Conservation (phyloP, 2,113 vertebrate genomes). For the Oxygymnocypris stewartii region DNA sequence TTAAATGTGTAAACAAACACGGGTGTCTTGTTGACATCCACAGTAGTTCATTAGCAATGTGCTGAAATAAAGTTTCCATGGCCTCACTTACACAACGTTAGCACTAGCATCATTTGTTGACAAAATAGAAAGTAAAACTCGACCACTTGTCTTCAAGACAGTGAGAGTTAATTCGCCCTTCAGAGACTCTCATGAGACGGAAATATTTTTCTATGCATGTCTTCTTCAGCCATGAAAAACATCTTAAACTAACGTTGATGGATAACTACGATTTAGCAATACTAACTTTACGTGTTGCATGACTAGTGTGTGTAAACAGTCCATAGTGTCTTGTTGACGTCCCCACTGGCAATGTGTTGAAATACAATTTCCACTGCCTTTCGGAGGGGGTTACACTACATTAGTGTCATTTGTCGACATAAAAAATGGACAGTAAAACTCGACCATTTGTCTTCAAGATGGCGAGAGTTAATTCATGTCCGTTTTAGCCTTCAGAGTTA, state of each 20-base stretch:
- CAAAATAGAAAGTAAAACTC: not conserved
- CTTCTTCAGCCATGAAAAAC: conserved; percentile 39
- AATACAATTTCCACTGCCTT: not conserved
- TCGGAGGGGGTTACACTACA: not conserved
- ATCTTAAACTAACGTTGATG: conserved; percentile 45
- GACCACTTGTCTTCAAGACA: not conserved
- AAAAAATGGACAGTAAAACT: not conserved
- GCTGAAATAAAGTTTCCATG: not conserved
- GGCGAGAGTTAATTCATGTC: conserved; percentile 11
- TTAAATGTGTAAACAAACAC: not conserved
- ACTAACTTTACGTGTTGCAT: conserved; percentile 63
- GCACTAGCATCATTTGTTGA: not conserved
- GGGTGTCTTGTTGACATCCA: conserved; percentile 54
- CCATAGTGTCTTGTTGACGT: conserved; percentile 58
- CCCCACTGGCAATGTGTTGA: not conserved
- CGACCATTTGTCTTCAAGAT: not conserved
- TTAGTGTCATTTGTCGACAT: conserved; percentile 9
- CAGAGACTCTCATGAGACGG: conserved; percentile 15
- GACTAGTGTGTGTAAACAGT: conserved; percentile 67
- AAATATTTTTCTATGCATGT: not conserved
- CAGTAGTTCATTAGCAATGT: not conserved
- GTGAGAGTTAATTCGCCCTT: not conserved
- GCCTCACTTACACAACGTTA: not conserved
- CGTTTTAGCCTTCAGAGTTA: not conserved
- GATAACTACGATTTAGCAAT: conserved; percentile 37